Evolutionary conservation across 2,888 invertebrate species (phyloP).

Genomic region (Nomada ruficornis): DNA sequence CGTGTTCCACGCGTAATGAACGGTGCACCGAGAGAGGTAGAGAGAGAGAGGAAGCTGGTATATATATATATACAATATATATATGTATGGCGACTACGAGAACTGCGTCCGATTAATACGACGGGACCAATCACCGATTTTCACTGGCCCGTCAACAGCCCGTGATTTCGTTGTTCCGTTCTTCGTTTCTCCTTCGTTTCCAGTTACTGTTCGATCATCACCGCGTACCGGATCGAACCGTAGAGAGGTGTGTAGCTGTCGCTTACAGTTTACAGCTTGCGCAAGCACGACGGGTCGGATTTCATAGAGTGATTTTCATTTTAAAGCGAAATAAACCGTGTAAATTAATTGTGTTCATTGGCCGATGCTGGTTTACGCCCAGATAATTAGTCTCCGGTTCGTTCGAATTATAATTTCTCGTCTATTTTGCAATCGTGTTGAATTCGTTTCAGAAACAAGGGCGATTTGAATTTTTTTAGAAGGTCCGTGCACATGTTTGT

Average conservation of each 20-base stretch:
- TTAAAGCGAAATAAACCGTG: neutral
- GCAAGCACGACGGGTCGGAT: neutral
- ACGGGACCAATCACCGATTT: conserved; percentile 31
- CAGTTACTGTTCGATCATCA: neutral
- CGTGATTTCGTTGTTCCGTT: conserved; percentile 1
- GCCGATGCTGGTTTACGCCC: neutral
- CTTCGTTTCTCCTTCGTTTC: neutral
- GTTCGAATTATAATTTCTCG: no score
- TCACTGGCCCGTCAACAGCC: neutral
- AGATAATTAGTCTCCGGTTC: neutral
- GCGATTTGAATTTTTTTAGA: no score
- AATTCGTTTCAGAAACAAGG: no score
- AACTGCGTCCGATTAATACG: conserved; percentile 49
- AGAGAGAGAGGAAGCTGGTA: neutral
- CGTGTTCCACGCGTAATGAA: conserved; percentile 37
- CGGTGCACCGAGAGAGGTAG: neutral
- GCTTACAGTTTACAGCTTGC: neutral
- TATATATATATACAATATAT: neutral
- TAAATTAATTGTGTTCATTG: neutral
- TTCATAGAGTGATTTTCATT: conserved; percentile 1
- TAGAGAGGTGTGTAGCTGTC: neutral
- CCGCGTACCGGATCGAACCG: neutral
- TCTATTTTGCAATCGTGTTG: no score
- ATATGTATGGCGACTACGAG: conserved; percentile 9
- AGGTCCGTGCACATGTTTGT: no score